Percentiles rank a stretch among this genome's conserved stretches.
These are phyloP conservation scores for Chrysotoxum bicinctum DNA, from an alignment of 2,888 invertebrate genomes.

Conservation along the genomic window DNA sequence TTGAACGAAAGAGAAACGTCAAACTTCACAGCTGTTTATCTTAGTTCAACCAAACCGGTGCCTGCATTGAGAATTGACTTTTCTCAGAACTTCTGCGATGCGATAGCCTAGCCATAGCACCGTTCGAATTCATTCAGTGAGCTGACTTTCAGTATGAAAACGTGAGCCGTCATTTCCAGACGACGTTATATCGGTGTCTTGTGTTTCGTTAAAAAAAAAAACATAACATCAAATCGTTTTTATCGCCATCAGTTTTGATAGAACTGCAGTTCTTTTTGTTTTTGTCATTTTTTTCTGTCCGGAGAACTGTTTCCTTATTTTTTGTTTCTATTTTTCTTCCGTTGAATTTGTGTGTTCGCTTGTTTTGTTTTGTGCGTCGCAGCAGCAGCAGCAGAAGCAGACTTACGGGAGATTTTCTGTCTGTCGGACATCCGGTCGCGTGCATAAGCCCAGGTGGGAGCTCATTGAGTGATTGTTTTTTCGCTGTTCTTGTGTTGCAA, in stretches of 20 bases:
- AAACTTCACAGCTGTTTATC: conserved; percentile 25
- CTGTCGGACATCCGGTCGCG: conserved; percentile 69
- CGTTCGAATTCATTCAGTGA: conserved; percentile 20
- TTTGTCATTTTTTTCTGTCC: conserved; percentile 21
- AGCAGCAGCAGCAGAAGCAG: not conserved
- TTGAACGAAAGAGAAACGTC: conserved; percentile 46
- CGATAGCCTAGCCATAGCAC: too few species aligned
- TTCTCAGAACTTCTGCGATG: conserved; percentile 32
- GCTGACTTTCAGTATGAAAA: conserved; percentile 51
- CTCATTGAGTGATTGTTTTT: conserved; percentile 20
- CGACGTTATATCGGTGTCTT: conserved; percentile 31
- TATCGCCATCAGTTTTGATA: conserved; percentile 27
- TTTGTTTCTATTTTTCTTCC: conserved; percentile 17
- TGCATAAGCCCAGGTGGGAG: conserved; percentile 56
- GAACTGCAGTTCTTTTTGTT: conserved; percentile 9
- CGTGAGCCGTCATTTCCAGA: conserved; percentile 46
- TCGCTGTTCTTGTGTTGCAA: conserved; percentile 34
- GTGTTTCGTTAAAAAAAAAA: conserved; percentile 24
- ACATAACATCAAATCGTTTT: conserved; percentile 15
- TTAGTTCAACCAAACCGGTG: conserved; percentile 1
- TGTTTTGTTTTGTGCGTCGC: conserved; percentile 24
- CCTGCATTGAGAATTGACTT: not conserved
- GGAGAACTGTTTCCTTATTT: not conserved
- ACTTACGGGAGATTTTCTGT: conserved; percentile 38
- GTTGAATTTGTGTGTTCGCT: not conserved